phyloP scores from a whole-genome alignment of 2,113 vertebrate species.

The Lonchura striata region DNA sequence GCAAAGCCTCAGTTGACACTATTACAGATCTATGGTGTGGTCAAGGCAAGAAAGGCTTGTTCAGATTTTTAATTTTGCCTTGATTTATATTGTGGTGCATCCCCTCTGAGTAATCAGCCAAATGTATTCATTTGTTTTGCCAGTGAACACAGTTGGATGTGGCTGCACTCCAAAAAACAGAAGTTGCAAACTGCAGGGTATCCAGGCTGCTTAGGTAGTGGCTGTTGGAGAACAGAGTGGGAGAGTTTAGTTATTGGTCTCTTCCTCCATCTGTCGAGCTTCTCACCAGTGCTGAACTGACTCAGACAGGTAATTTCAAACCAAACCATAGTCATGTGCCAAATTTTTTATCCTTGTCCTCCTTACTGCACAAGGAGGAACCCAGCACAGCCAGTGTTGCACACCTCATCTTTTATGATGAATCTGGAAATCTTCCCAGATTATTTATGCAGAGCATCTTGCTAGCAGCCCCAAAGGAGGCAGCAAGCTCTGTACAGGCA shows the following conservation, averaged over 20 bases:
- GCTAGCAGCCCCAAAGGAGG: not conserved
- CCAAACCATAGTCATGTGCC: not conserved
- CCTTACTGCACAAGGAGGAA: not conserved
- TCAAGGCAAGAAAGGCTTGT: not conserved
- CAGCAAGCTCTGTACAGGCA: not conserved
- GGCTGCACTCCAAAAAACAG: slow-evolving; percentile 42
- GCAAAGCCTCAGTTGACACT: not conserved
- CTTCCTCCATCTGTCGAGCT: slow-evolving; percentile 46
- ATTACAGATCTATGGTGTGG: not conserved
- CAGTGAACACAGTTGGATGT: slow-evolving; percentile 23
- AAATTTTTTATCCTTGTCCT: not conserved
- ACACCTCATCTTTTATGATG: not conserved
- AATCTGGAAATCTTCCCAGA: not conserved
- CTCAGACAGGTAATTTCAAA: slow-evolving; percentile 10
- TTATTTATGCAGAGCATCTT: not conserved
- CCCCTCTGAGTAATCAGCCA: slow-evolving; percentile 13
- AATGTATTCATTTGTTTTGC: slow-evolving; percentile 42
- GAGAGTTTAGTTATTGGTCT: not conserved
- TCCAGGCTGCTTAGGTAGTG: not conserved
- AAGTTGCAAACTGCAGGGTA: slow-evolving; percentile 13
- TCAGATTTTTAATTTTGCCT: slow-evolving; percentile 33
- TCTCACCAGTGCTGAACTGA: not conserved
- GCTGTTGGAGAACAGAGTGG: not conserved
- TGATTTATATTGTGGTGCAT: slow-evolving; percentile 42
- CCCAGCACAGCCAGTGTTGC: not conserved